These are phyloP conservation scores for Mus musculus DNA, from an alignment of 2,113 vertebrate species.

Conservation along the genomic window GRCm39 chr12:89708501-89709000, in stretches of 20 bases:
- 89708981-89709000: neutral
- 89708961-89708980: neutral
- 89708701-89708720: neutral
- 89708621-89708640: neutral
- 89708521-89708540: neutral
- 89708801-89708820: neutral
- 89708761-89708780: neutral
- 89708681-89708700: neutral
- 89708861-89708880: neutral
- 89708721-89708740: neutral
- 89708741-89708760: neutral
- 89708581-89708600: neutral
- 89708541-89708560: neutral
- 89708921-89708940: neutral
- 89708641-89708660: neutral
- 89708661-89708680: neutral
- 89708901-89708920: neutral
- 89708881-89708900: rapidly evolving
- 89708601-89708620: neutral
- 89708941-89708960: neutral
- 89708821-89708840: neutral
- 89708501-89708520: neutral
- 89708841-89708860: neutral
- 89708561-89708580: neutral
- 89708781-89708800: neutral